Percentiles rank a stretch among this genome's conserved stretches.
These are phyloP conservation scores for Thumatha senex DNA, from an alignment of 2,888 invertebrate species.

Conservation along the genomic window DNA sequence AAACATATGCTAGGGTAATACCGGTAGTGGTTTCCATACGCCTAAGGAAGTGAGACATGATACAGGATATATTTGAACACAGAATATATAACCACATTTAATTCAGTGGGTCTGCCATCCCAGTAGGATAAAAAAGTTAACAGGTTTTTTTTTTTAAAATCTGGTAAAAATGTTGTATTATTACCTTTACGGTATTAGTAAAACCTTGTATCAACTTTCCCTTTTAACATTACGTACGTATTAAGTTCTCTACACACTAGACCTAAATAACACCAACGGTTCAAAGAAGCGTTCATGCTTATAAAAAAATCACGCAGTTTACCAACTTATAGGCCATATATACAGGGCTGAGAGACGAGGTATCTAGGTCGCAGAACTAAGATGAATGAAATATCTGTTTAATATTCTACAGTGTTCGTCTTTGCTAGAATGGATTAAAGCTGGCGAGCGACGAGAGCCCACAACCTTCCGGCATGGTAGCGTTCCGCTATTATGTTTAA, in stretches of 20 bases:
- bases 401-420: constrained; percentile 53
- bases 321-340: constrained; percentile 23
- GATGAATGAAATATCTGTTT: constrained; percentile 55
- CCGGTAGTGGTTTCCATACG: too few relatives aligned
- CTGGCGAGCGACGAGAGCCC: constrained; percentile 43
- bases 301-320: constrained; percentile 13
- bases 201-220: too few relatives aligned
- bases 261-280: constrained; percentile 1
- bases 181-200: too few relatives aligned
- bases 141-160: too few relatives aligned
- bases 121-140: too few relatives aligned
- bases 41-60: too few relatives aligned
- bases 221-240: neutral
- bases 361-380: constrained; percentile 52
- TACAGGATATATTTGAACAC: too few relatives aligned
- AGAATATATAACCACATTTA: too few relatives aligned
- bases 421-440: constrained; percentile 56
- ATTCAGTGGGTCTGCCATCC: too few relatives aligned
- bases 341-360: constrained; percentile 30
- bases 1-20: too few relatives aligned
- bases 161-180: too few relatives aligned
- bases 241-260: constrained; percentile 1
- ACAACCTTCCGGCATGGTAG: constrained; percentile 28
- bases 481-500: constrained; percentile 25
- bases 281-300: neutral